These are phyloP conservation scores for Eupithecia vulgata DNA, from an alignment of 2,888 invertebrate genomes.

Conservation along the genomic window DNA sequence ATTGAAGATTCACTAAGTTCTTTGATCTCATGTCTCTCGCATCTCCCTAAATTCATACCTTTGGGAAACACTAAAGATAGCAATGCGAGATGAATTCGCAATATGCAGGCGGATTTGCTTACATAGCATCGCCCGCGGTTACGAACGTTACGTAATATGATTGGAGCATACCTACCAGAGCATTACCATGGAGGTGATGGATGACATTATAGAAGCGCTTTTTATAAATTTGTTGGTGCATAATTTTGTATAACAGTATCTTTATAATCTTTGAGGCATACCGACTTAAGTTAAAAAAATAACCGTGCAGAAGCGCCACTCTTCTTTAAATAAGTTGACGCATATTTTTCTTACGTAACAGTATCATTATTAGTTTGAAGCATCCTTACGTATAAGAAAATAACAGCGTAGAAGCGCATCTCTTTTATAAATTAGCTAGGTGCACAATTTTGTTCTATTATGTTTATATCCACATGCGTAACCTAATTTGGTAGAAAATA, in stretches of 20 bases:
- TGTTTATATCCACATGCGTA: background rate
- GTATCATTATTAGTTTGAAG: too few species aligned
- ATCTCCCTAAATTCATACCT: conserved; percentile 28
- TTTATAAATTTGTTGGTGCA: background rate
- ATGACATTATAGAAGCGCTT: conserved; percentile 10
- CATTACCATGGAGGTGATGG: background rate
- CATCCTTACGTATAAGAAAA: too few species aligned
- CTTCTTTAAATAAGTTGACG: too few species aligned
- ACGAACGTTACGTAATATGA: conserved; percentile 54
- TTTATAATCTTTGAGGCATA: too few species aligned
- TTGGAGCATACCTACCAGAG: conserved; percentile 24
- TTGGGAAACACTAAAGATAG: conserved; percentile 47
- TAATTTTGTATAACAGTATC: too few species aligned
- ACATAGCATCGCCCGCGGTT: conserved; percentile 54
- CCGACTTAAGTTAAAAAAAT: background rate
- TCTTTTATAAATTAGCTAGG: background rate
- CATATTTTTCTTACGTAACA: too few species aligned
- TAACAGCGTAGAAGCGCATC: background rate
- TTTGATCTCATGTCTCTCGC: conserved; percentile 1
- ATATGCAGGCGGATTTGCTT: conserved; percentile 68
- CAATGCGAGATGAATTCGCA: conserved; percentile 61
- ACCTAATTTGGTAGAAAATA: background rate
- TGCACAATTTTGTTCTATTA: background rate
- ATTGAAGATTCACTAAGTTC: background rate
- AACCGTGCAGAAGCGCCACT: too few species aligned